Conservation (phyloP, 1,140 invertebrate species). For the Aradophagus sp. region DNA sequence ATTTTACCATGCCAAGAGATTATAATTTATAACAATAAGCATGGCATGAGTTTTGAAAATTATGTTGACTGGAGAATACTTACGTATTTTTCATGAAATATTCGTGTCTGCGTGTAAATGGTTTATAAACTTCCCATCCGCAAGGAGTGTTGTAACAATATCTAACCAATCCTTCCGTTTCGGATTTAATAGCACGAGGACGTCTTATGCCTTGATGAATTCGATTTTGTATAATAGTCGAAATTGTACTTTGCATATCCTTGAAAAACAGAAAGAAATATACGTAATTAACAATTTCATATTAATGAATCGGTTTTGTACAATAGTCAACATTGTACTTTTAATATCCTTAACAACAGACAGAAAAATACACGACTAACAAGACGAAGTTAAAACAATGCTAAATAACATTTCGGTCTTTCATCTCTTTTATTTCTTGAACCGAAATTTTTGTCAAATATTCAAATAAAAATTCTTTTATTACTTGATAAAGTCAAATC, state of each 20-base stretch:
- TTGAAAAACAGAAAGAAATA: conserved; percentile 22
- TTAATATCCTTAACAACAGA: no score
- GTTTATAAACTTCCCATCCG: conserved; percentile 79
- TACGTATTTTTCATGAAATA: conserved; percentile 80
- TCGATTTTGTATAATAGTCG: conserved; percentile 38
- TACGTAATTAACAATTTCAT: not conserved
- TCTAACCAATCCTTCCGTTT: conserved; percentile 37
- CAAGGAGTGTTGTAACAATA: conserved; percentile 73
- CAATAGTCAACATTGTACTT: no score
- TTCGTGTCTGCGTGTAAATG: conserved; percentile 72
- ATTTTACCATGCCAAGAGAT: no score
- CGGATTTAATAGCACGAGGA: conserved; percentile 50
- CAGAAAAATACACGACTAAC: no score
- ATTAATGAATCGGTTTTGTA: no score
- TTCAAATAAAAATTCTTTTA: no score
- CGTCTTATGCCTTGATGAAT: conserved; percentile 46
- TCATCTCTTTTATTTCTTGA: no score
- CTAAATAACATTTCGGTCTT: no score
- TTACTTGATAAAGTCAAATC: no score
- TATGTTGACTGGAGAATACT: conserved; percentile 64
- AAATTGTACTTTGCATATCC: conserved; percentile 57
- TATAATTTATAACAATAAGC: no score
- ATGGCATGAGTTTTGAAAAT: not conserved
- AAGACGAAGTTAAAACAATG: not conserved
- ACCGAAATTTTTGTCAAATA: no score